phyloP scores from a whole-genome alignment of 2,888 invertebrate species.

The Nowickia ferox region DNA sequence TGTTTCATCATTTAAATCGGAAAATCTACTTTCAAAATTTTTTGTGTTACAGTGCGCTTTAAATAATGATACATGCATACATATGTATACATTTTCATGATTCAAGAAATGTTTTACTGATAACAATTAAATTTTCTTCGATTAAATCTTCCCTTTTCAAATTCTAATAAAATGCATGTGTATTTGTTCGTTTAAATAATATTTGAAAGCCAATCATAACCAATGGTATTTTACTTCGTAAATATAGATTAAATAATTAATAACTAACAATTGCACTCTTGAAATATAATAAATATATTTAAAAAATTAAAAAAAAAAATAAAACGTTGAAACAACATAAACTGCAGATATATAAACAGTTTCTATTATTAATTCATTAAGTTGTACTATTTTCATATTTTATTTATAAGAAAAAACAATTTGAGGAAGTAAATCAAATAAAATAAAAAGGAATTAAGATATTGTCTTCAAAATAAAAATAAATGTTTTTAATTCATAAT shows the following conservation, averaged over 20 bases:
- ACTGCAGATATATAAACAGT: slow-evolving; percentile 23
- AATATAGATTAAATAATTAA: slow-evolving; percentile 17
- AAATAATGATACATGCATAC: too few relatives aligned
- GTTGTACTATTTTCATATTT: slow-evolving; percentile 57
- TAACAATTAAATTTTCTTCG: too few relatives aligned
- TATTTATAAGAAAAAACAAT: slow-evolving; percentile 44
- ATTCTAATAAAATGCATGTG: background rate
- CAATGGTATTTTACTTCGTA: slow-evolving; percentile 30
- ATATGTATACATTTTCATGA: too few relatives aligned
- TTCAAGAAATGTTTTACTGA: too few relatives aligned
- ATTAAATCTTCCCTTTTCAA: background rate
- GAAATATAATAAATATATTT: slow-evolving; percentile 6
- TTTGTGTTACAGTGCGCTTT: too few relatives aligned
- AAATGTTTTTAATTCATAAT: slow-evolving; percentile 54
- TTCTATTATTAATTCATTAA: slow-evolving; percentile 45
- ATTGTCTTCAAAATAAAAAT: slow-evolving; percentile 60
- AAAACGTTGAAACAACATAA: slow-evolving; percentile 10
- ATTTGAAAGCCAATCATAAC: background rate
- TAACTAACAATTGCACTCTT: slow-evolving; percentile 47
- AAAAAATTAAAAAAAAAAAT: background rate
- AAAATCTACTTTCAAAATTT: too few relatives aligned
- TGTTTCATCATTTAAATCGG: too few relatives aligned
- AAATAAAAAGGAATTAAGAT: background rate
- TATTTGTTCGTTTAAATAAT: background rate
- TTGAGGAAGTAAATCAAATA: slow-evolving; percentile 9